phyloP scores from a whole-genome alignment of 2,888 invertebrate species.

The Conus canariensis region DNA sequence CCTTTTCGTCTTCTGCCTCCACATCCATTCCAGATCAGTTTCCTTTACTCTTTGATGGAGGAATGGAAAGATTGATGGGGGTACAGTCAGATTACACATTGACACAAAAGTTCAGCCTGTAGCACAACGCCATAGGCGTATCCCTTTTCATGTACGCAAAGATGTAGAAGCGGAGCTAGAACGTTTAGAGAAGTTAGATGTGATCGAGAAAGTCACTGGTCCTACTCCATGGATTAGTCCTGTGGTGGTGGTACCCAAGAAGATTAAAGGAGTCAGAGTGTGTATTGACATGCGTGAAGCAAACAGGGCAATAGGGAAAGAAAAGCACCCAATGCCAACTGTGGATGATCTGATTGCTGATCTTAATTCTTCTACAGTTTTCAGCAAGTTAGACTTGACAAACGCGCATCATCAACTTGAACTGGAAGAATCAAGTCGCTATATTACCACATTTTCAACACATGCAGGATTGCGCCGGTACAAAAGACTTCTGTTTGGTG shows the following conservation, averaged over 20 bases:
- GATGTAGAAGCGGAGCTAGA: slow-evolving; percentile 53
- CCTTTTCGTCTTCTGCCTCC: background rate
- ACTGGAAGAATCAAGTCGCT: slow-evolving; percentile 57
- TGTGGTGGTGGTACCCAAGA: slow-evolving; percentile 51
- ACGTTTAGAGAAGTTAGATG: slow-evolving; percentile 48
- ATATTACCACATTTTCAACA: slow-evolving; percentile 55
- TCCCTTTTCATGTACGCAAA: slow-evolving; percentile 47
- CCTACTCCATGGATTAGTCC: slow-evolving; percentile 49
- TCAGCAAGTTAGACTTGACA: slow-evolving; percentile 55
- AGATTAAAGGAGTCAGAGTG: slow-evolving; percentile 51
- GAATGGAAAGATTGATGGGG: background rate
- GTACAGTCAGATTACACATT: no score
- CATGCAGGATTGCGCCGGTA: slow-evolving; percentile 47
- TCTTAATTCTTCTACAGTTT: slow-evolving; percentile 55
- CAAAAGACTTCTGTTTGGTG: slow-evolving; percentile 54
- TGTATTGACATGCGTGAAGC: slow-evolving; percentile 59
- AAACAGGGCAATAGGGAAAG: slow-evolving; percentile 55
- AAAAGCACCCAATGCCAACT: slow-evolving; percentile 46
- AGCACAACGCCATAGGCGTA: slow-evolving; percentile 40
- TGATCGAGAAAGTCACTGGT: slow-evolving; percentile 57
- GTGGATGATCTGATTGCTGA: slow-evolving; percentile 53
- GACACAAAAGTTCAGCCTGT: slow-evolving; percentile 48
- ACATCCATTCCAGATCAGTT: background rate
- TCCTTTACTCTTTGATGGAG: background rate
- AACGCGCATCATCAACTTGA: slow-evolving; percentile 59